phyloP scores from a whole-genome alignment of 2,888 invertebrate species.

The Macrosiphum euphorbiae region DNA sequence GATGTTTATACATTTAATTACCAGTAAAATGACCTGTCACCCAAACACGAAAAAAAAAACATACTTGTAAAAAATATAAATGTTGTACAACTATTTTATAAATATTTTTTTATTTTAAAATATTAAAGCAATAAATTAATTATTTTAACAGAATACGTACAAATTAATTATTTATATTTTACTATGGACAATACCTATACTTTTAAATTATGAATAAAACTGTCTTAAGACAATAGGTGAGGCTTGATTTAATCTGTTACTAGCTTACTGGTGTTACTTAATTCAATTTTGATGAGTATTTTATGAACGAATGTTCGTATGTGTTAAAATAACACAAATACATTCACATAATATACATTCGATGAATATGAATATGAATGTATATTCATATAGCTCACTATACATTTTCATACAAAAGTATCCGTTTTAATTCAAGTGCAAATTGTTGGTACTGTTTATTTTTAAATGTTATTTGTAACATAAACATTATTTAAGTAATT shows the following conservation, averaged over 20 bases:
- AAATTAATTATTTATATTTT: background rate
- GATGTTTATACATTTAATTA: too few relatives aligned
- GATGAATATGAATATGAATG: too few relatives aligned
- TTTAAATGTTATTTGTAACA: too few relatives aligned
- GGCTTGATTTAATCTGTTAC: background rate
- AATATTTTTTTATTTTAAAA: background rate
- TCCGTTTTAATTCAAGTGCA: too few relatives aligned
- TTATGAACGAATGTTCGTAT: too few relatives aligned
- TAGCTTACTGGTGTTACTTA: background rate
- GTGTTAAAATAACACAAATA: background rate
- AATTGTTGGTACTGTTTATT: too few relatives aligned
- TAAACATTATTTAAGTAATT: too few relatives aligned
- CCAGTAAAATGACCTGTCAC: too few relatives aligned
- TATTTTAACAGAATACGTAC: background rate
- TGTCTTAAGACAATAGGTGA: background rate
- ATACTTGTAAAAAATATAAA: background rate
- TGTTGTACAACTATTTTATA: background rate
- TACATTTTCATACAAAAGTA: too few relatives aligned
- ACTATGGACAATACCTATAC: background rate
- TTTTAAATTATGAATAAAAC: background rate
- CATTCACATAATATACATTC: constrained; percentile 6
- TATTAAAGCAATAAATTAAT: background rate
- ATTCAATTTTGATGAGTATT: too few relatives aligned
- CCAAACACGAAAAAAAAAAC: too few relatives aligned
- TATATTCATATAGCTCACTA: background rate